These are phyloP conservation scores for Drosophila paranaensis DNA, from an alignment of 2,888 invertebrate genomes.

Conservation along the genomic window DNA sequence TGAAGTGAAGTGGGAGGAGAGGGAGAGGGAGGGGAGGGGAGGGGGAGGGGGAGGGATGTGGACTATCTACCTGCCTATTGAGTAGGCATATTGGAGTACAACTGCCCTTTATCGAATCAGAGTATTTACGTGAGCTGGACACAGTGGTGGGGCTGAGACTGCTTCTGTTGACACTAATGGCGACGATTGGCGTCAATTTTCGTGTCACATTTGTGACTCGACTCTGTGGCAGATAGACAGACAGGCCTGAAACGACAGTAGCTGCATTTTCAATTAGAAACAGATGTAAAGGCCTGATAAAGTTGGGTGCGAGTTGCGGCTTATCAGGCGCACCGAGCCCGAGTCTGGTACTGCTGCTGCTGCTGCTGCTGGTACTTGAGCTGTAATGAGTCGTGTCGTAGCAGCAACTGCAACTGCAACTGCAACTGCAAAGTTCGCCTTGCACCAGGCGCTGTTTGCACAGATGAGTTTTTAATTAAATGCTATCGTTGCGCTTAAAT, in stretches of 20 bases:
- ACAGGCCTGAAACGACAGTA: constrained; percentile 64
- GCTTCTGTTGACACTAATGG: constrained; percentile 77
- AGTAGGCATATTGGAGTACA: not conserved
- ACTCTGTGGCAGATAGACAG: constrained; percentile 5
- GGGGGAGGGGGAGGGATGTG: not conserved
- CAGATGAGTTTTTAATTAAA: constrained; percentile 78
- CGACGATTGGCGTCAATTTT: constrained; percentile 82
- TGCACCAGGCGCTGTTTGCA: constrained; percentile 55
- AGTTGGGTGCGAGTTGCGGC: constrained; percentile 35
- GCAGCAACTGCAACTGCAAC: not conserved
- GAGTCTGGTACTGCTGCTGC: constrained; percentile 37
- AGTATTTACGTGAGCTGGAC: constrained; percentile 50
- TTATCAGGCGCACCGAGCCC: constrained; percentile 44
- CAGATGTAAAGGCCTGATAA: constrained; percentile 82
- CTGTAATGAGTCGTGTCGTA: constrained; percentile 75
- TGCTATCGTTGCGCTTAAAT: constrained; percentile 79
- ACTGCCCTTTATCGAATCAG: constrained; percentile 53
- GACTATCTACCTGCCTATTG: constrained; percentile 1
- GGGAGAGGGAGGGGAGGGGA: too few relatives aligned
- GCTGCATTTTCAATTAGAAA: constrained; percentile 83
- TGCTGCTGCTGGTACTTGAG: constrained; percentile 63
- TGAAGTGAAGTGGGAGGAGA: constrained; percentile 17
- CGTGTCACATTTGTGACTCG: constrained; percentile 57
- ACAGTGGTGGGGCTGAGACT: constrained; percentile 9
- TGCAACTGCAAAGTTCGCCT: constrained; percentile 11